These are phyloP conservation scores for Saccostrea echinata DNA, from an alignment of 1,140 invertebrate genomes.

Conservation along the genomic window DNA sequence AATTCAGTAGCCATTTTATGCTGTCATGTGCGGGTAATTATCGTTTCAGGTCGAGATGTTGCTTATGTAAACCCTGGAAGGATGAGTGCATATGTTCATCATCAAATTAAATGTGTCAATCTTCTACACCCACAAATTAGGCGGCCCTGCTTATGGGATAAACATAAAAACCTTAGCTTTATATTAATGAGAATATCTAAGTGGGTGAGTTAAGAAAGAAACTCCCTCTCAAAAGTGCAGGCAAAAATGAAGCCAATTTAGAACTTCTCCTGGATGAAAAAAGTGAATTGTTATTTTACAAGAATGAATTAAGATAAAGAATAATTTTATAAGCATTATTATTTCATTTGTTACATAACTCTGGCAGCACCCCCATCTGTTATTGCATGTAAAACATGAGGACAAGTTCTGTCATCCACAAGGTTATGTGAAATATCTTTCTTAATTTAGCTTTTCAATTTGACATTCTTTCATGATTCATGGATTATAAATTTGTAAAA, in stretches of 20 bases:
- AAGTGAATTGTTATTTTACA: constrained; percentile 36
- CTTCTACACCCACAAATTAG: constrained; percentile 24
- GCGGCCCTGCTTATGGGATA: background rate
- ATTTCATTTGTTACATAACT: background rate
- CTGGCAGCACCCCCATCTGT: background rate
- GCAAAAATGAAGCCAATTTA: constrained; percentile 24
- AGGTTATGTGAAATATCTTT: no score
- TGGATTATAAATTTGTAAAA: no score
- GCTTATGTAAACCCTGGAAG: constrained; percentile 16
- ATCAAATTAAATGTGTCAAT: constrained; percentile 33
- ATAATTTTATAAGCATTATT: constrained; percentile 20
- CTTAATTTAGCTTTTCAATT: no score
- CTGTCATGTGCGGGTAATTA: constrained; percentile 11
- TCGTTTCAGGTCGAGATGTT: constrained; percentile 12
- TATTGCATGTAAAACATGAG: background rate
- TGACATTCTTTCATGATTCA: no score
- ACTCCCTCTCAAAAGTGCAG: background rate
- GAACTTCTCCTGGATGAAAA: constrained; percentile 1
- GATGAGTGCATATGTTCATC: constrained; percentile 33
- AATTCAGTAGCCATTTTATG: constrained; percentile 7
- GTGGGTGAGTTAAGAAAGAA: background rate
- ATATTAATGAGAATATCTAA: constrained; percentile 16
- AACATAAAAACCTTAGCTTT: background rate
- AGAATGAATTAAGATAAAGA: constrained; percentile 18
- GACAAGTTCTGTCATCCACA: no score